These are phyloP conservation scores for Sceliomorpha sp. DNA, from an alignment of 2,888 invertebrate genomes.

Conservation along the genomic window DNA sequence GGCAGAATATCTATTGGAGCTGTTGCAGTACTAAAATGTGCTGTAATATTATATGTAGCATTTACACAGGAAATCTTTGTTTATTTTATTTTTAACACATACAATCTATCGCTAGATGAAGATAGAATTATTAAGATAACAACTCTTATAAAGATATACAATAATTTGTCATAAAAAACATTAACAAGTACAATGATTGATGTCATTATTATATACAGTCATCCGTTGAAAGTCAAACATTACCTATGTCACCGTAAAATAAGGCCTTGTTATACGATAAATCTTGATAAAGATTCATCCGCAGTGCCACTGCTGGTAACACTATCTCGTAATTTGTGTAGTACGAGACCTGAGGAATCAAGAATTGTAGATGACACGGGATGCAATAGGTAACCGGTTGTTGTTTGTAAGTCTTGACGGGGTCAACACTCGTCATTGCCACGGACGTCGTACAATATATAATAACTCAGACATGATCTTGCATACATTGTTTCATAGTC, in stretches of 20 bases:
- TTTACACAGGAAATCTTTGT: no score
- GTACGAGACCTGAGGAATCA: constrained; percentile 17
- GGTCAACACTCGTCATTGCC: constrained; percentile 58
- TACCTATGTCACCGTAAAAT: constrained; percentile 4
- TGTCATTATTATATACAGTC: constrained; percentile 26
- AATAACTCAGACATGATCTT: constrained; percentile 18
- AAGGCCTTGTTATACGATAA: constrained; percentile 12
- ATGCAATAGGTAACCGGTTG: constrained; percentile 44
- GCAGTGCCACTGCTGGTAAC: constrained; percentile 31
- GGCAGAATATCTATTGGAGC: no score
- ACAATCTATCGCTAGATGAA: no score
- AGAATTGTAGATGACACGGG: constrained; percentile 24
- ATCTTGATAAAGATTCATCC: constrained; percentile 32
- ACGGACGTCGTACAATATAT: constrained; percentile 49
- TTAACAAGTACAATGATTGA: constrained; percentile 32
- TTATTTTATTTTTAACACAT: no score
- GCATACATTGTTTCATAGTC: neutral
- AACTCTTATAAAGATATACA: no score
- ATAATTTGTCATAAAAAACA: no score
- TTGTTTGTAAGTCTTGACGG: constrained; percentile 35
- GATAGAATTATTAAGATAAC: no score
- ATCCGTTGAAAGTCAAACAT: constrained; percentile 2
- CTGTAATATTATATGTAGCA: no score
- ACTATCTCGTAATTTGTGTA: constrained; percentile 16
- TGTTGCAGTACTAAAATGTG: no score